Evolutionary conservation across 2,113 vertebrate species (phyloP), one percentile per base, ranked within the genome.

Genomic region (Girardinichthys multiradiatus): DNA sequence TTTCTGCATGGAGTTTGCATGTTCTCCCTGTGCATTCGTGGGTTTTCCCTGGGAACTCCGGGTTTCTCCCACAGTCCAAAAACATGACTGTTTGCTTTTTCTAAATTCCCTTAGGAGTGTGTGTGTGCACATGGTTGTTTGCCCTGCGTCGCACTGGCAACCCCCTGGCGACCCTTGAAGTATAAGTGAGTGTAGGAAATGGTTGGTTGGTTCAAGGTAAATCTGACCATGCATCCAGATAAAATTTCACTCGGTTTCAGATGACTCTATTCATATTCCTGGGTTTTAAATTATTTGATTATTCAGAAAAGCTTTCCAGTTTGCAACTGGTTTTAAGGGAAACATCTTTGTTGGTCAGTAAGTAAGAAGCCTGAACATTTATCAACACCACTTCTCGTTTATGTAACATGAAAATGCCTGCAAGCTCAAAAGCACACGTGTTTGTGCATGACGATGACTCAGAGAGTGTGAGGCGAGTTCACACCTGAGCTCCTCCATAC

Each of bases 401-500:
- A 48, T 42, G 63, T 70, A 70, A 70, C 61, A 15, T 24, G 15
- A 35, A 59, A 26, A 77, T 19, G 54, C 62, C 68, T 65, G 58
- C 39, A 12, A 39, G 37, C 48, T 63, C 26, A 29, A 57, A 48
- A 28, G 35, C 39, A 33, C 21, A 2, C 4, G n/a, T 63, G 33
- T 33, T 57, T 64, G 27, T 59, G 24, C 58, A 62, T 45, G n/a
- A 27, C 11, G 39, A 11, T 60, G 68, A 65, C 37, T 66, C 74
- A 76, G 35, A 61, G 39, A 59, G n/a, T 31, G 42, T 21, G 63
- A 66, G 75, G 57, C 31, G 17, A 37, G 64, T 73, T 82, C 70
- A 69, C 24, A 59, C 68, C 81, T 75, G 67, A 35, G 64, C 75
- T 81, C 64, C 31, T 81, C 76, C 10, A 54, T 54, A 54, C 48